phyloP scores from a whole-genome alignment of 2,113 vertebrate genomes.

The Tautogolabrus adspersus region DNA sequence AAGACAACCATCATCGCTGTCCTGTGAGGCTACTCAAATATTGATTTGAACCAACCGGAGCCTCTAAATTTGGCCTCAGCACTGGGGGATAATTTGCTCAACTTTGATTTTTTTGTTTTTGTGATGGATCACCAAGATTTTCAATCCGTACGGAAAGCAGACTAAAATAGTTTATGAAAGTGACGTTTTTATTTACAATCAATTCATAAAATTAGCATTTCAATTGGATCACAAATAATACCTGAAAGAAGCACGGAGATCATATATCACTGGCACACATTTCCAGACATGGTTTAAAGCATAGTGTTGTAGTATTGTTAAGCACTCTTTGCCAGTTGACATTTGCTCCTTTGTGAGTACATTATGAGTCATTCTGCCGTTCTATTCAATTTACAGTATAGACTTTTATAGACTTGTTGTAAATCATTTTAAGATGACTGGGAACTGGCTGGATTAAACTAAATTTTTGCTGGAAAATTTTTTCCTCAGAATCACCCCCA shows the following conservation, averaged over 20 bases:
- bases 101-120: constrained; percentile 22
- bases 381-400: constrained; percentile 5
- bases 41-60: constrained; percentile 32
- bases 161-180: constrained; percentile 24
- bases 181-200: constrained; percentile 34
- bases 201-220: constrained; percentile 27
- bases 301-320: background rate
- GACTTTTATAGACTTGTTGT: constrained; percentile 9
- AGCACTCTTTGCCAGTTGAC: background rate
- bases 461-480: constrained; percentile 25
- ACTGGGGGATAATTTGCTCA: background rate
- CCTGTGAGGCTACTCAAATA: constrained; percentile 14
- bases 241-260: constrained; percentile 4
- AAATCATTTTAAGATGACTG: constrained; percentile 45
- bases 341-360: background rate
- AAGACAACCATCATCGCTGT: constrained; percentile 26
- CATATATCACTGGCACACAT: background rate
- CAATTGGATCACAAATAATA: constrained; percentile 15
- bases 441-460: constrained; percentile 24
- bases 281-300: constrained; percentile 29
- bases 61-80: background rate
- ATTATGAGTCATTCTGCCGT: constrained; percentile 22
- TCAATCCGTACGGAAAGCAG: constrained; percentile 22
- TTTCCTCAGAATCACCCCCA: constrained; percentile 22
- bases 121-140: constrained; percentile 30